Percentiles rank a stretch among this genome's conserved stretches.
Conservation (phyloP, 2,113 vertebrate species). For the Macquaria ambigua region DNA sequence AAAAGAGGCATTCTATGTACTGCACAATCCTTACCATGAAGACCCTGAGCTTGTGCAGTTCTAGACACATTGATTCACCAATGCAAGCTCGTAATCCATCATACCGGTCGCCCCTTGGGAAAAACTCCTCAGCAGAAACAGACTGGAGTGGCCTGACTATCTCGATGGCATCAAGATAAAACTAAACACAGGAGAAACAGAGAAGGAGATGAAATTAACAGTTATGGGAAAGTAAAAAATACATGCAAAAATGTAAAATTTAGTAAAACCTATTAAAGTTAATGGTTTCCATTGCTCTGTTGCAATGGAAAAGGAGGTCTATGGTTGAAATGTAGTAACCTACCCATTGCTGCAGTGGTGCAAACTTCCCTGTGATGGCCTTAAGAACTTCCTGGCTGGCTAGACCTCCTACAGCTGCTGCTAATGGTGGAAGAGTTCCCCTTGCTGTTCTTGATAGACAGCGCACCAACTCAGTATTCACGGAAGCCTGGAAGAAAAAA, state of each 20-base stretch:
- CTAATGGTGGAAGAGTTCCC: constrained; percentile 91
- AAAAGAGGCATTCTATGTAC: constrained; percentile 18
- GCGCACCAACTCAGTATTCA: constrained; percentile 88
- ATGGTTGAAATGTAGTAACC: constrained; percentile 51
- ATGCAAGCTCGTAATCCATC: constrained; percentile 95
- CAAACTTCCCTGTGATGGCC: constrained; percentile 97
- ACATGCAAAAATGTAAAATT: neutral
- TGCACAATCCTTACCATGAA: constrained; percentile 91
- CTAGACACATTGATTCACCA: constrained; percentile 90
- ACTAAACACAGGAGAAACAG: constrained; percentile 78
- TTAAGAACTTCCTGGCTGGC: constrained; percentile 97
- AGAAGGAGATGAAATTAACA: neutral
- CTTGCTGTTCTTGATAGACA: constrained; percentile 91
- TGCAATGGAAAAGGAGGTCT: neutral
- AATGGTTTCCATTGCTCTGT: neutral
- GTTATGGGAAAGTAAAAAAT: neutral
- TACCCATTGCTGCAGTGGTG: constrained; percentile 98
- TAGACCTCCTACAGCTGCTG: constrained; percentile 93
- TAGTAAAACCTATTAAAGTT: neutral
- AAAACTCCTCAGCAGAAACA: constrained; percentile 89
- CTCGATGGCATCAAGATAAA: constrained; percentile 93
- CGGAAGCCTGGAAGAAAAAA: constrained; percentile 69
- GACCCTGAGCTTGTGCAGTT: constrained; percentile 91
- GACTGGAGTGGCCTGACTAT: constrained; percentile 88
- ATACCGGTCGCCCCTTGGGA: constrained; percentile 93